Evolutionary conservation across 2,888 invertebrate genomes (phyloP), one percentile per base, ranked within the genome.

Genomic region (Epistrophella euchroma): DNA sequence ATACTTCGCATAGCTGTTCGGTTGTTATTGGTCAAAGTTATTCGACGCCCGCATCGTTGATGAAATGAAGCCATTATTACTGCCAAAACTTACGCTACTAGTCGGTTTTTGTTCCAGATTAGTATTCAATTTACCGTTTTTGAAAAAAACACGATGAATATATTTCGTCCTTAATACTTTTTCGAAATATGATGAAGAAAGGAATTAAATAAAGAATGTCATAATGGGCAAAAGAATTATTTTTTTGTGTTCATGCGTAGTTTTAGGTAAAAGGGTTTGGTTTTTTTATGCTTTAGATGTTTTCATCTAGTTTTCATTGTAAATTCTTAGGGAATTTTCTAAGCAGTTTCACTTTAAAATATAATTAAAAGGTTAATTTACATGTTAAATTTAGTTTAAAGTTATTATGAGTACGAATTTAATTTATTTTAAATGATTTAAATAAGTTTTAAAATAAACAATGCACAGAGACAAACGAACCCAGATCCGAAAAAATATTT

Each of bases 11-110:
- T 94, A 19, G 97, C 97, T 37, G 97, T 97, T 82, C 95, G 95
- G 92, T 96, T 96, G 89, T 96, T 96, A 93, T 98, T 97, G 77
- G 96, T 94, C 89, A 98, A 94, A 88, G 96, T 96, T 89, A 98
- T 96, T 89, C 97, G 94, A 89, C 96, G 96, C 78, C 98, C 98
- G 92, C 97, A 97, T 91, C 96, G 95, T 91, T 95, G 94, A 93
- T 96, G 96, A 92, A 97, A 97, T 89, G 94, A 93, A 74, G 86
- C 73, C 86, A 86, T 86, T 68, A 58, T 58, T 60, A 40, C 3
- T 52, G 45, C 43, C 9, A 22, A 0, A 70, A 47, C 22, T 37
- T 50, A 40, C 5, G 1, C 10, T n/a, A 43, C 43, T 28, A 32
- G 50, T 25, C 15, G 35, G 19, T 35, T 32, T 84, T 79, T 71